Evolutionary conservation across 2,113 vertebrate species (phyloP), one percentile per base, ranked within the genome.

Genomic region (Malaclemys terrapin): DNA sequence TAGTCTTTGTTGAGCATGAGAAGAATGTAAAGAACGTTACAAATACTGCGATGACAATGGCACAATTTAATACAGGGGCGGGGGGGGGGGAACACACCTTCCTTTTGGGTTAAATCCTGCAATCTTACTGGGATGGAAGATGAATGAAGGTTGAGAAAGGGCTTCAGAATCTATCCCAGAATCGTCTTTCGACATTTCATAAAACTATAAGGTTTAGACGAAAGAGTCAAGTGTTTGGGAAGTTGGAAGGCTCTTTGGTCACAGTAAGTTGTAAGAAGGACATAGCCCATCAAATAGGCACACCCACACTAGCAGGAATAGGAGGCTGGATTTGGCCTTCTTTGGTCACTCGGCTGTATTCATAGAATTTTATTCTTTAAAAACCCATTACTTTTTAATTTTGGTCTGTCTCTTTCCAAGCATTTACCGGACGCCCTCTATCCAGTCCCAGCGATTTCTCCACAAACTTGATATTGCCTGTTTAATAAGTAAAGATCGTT

Each of bases 21-120:
- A 93, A 82, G 96, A 97, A 97, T 97, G 97, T 96, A 96, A 19
- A 49, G 89, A 91, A 1, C 52, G 16, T 8, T 65, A 35, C 65
- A 20, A 22, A 20, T 9, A 38, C 35, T 38, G 17, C 35, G 17
- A 20, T 72, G 65, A 22, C 19, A 20, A 35, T 17, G 35, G 17
- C 65, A 69, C 17, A 9, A 31, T 62, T 12, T 62, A 62, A 29
- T 62, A 57, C 25, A 25, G 10, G 56, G 57, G 25, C 9, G 20
- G 11, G 35, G 16, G 1, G 54, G 6, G 27, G 6, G 38, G 38
- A 38, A 14, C 13, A 19, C 31, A 5, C 35, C 17, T 19, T n/a
- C 65, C 35, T 69, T n/a, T 69, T 2, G 35, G 35, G 35, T 35
- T 65, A n/a, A 20, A 69, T 20, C 35, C 35, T 38, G 14, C 35